phyloP scores from a whole-genome alignment of 1,140 invertebrate genomes.

The Matsumurasca onukii region DNA sequence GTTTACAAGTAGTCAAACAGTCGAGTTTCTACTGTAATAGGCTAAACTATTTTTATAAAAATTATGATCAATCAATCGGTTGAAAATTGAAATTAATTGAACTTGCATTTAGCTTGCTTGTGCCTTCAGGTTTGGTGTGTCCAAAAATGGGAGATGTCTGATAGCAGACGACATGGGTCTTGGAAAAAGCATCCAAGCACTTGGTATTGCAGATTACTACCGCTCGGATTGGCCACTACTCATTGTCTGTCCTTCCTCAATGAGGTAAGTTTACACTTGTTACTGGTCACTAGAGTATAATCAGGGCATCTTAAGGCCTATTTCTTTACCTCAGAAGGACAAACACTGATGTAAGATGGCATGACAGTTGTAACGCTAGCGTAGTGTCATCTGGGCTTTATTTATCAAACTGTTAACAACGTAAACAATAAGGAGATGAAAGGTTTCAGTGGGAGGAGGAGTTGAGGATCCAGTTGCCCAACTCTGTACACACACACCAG shows the following conservation, averaged over 20 bases:
- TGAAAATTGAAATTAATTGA: background rate
- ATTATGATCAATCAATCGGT: background rate
- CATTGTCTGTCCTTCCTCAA: conserved; percentile 80
- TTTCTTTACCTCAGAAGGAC: background rate
- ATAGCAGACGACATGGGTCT: conserved; percentile 98
- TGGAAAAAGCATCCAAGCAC: conserved; percentile 96
- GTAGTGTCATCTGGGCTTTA: background rate
- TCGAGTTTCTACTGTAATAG: background rate
- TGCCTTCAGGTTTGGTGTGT: conserved; percentile 65
- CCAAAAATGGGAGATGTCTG: conserved; percentile 68
- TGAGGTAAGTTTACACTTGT: conserved; percentile 56
- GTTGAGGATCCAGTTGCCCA: conserved; percentile 68
- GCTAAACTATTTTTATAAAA: background rate
- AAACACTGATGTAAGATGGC: background rate
- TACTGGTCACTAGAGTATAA: background rate
- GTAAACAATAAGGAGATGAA: background rate
- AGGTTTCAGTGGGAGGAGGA: conserved; percentile 68
- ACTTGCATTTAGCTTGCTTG: background rate
- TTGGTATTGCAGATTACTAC: conserved; percentile 90
- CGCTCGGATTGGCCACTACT: conserved; percentile 87
- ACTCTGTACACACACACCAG: conserved; percentile 56
- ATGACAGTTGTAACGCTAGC: background rate
- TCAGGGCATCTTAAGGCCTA: background rate
- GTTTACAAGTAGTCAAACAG: too few species aligned
- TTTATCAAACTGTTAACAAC: background rate